phyloP scores from a whole-genome alignment of 2,113 vertebrate species.

The Caloenas nicobarica region DNA sequence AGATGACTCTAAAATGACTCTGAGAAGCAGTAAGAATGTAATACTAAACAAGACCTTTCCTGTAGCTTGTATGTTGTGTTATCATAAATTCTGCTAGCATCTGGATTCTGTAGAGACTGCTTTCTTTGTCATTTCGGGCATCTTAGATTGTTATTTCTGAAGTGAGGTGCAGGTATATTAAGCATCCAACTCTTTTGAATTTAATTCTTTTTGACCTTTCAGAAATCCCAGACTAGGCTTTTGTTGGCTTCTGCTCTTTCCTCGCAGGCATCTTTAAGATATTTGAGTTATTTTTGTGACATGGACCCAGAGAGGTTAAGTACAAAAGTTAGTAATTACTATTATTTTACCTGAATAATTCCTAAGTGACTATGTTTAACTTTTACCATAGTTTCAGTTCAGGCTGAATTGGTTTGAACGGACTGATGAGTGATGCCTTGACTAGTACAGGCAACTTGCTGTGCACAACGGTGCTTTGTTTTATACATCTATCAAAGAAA shows the following conservation, averaged over 20 bases:
- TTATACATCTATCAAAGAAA: conserved; percentile 53
- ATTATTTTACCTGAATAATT: conserved; percentile 11
- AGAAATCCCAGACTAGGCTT: not conserved
- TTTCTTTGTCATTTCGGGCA: not conserved
- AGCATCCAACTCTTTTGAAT: not conserved
- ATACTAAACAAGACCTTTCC: not conserved
- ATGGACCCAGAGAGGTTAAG: not conserved
- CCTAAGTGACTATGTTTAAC: not conserved
- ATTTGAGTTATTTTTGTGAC: not conserved
- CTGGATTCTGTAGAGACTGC: not conserved
- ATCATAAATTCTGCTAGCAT: not conserved
- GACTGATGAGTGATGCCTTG: not conserved
- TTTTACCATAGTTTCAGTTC: not conserved
- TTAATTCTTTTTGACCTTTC: not conserved
- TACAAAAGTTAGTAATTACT: not conserved
- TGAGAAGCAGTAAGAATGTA: not conserved
- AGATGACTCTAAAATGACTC: not conserved
- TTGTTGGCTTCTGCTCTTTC: not conserved
- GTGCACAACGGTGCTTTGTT: conserved; percentile 24
- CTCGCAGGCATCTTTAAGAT: not conserved
- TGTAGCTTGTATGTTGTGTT: not conserved
- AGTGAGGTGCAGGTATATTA: not conserved
- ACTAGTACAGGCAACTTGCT: not conserved
- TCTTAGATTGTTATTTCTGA: not conserved
- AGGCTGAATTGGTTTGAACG: not conserved